Conservation (phyloP, 2,888 invertebrate species). For the Drosophila limbata region DNA sequence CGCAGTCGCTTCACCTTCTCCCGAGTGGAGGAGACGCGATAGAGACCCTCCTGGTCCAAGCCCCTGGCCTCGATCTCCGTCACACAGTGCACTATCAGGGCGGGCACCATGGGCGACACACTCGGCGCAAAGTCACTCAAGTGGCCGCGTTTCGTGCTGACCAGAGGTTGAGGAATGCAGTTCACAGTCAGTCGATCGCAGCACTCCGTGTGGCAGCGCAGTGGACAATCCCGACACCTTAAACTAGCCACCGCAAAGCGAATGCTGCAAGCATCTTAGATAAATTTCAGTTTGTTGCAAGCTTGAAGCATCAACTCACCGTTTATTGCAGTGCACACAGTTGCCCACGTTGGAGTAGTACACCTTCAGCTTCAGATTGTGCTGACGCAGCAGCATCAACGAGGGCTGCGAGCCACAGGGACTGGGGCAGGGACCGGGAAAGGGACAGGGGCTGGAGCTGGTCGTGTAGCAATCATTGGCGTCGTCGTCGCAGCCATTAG, state of each 20-base stretch:
- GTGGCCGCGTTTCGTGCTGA: slow-evolving; percentile 45
- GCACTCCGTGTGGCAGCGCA: slow-evolving; percentile 67
- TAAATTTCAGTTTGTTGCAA: neutral
- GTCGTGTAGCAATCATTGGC: slow-evolving; percentile 39
- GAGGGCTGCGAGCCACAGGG: slow-evolving; percentile 39
- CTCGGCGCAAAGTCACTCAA: slow-evolving; percentile 61
- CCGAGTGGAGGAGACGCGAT: slow-evolving; percentile 68
- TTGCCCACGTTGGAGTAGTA: slow-evolving; percentile 68
- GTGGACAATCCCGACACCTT: slow-evolving; percentile 68
- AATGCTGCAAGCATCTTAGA: slow-evolving; percentile 44
- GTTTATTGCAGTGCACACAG: slow-evolving; percentile 70
- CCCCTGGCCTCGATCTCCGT: slow-evolving; percentile 70
- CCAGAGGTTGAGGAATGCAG: slow-evolving; percentile 65
- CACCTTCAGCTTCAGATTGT: slow-evolving; percentile 67
- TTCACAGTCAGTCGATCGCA: slow-evolving; percentile 55
- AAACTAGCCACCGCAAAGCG: slow-evolving; percentile 62
- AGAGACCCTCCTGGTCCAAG: slow-evolving; percentile 65
- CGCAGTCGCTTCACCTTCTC: slow-evolving; percentile 69
- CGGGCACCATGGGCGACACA: slow-evolving; percentile 69
- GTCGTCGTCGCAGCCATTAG: slow-evolving; percentile 56
- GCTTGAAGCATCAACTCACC: slow-evolving; percentile 48
- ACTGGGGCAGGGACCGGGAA: slow-evolving; percentile 24
- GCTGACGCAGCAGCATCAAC: slow-evolving; percentile 54
- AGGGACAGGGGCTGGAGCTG: slow-evolving; percentile 24
- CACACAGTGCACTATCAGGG: slow-evolving; percentile 72